These are phyloP conservation scores for Malacosoma neustria DNA, from an alignment of 2,888 invertebrate genomes.

Conservation along the genomic window DNA sequence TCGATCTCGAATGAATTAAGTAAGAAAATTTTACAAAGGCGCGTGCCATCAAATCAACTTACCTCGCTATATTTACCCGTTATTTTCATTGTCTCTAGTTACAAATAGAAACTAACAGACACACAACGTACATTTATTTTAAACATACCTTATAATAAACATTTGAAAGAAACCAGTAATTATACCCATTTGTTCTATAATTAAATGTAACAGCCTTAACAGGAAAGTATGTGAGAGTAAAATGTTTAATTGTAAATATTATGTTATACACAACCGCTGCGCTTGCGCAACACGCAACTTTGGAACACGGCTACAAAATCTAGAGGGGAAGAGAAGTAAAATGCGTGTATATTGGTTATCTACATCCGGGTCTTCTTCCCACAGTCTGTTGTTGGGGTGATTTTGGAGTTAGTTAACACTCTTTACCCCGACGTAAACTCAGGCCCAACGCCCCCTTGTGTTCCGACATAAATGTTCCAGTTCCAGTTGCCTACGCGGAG, in stretches of 20 bases:
- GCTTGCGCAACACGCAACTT: conserved; percentile 34
- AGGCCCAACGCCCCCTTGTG: no score
- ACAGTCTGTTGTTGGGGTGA: no score
- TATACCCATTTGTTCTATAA: conserved; percentile 44
- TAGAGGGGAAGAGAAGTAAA: no score
- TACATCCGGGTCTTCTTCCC: no score
- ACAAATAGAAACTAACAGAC: not conserved
- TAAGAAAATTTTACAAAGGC: no score
- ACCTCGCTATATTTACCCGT: not conserved
- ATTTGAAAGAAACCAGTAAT: conserved; percentile 14
- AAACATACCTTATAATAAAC: not conserved
- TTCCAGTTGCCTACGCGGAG: no score
- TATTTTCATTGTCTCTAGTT: not conserved
- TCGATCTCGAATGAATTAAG: no score
- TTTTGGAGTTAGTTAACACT: no score
- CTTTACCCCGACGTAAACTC: no score
- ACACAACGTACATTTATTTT: not conserved
- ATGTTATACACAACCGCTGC: conserved; percentile 33
- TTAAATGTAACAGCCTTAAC: conserved; percentile 35
- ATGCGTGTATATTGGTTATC: no score
- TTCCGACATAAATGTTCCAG: no score
- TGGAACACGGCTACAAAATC: no score
- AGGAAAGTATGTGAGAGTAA: conserved; percentile 61
- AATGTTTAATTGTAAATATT: conserved; percentile 58
- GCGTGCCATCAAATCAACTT: not conserved